Evolutionary conservation across 1,140 invertebrate genomes (phyloP), one percentile per base, ranked within the genome.

Genomic region (Psix sp.): DNA sequence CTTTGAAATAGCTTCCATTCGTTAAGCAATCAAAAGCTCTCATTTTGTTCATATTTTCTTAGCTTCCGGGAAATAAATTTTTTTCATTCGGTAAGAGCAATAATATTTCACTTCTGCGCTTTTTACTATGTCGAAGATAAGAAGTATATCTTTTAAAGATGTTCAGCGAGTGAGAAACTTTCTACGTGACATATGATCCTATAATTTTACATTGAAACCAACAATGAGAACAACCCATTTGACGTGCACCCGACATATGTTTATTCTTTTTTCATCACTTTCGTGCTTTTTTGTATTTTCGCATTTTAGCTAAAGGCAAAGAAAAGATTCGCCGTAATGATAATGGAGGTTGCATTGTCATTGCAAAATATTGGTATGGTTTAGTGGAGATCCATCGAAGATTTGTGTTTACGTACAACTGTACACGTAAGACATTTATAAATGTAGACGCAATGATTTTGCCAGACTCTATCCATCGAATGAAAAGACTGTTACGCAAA

Each of bases 351-450:
- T 75, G 72, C 67, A 77, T 75, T 70, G 68, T 77, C 75, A 65
- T 68, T 68, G 59, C 35, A 65, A 74, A 51, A 63, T 68, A 68
- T 52, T 67, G 56, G 57, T 45, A 71, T 72, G 72, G 66, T 80
- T 81, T 52, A 84, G 84, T 84, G 84, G 80, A 84, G 82, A 84
- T 81, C 82, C 81, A 83, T 85, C 79, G 77, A 80, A 85, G 80
- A 68, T 82, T 83, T 74, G 57, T 62, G 26, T 33, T 54, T 35
- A 52, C 16, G 43, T 57, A 24, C 54, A 24, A 20, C 36, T 10
- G 17, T 11, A 51, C 33, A 40, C 39, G 48, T 33, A 43, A 10
- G 1, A 24, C 29, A 13, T 18, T 20, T 7, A 9, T 10, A 52
- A 14, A 20, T 40, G 21, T 40, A 21, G 2, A 36, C 11, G 51